A percentile compares a stretch with the other conserved stretches of the same genome.
Evolutionary conservation across 2,113 vertebrate species (phyloP).

Genomic region (Tringa solitaria): DNA sequence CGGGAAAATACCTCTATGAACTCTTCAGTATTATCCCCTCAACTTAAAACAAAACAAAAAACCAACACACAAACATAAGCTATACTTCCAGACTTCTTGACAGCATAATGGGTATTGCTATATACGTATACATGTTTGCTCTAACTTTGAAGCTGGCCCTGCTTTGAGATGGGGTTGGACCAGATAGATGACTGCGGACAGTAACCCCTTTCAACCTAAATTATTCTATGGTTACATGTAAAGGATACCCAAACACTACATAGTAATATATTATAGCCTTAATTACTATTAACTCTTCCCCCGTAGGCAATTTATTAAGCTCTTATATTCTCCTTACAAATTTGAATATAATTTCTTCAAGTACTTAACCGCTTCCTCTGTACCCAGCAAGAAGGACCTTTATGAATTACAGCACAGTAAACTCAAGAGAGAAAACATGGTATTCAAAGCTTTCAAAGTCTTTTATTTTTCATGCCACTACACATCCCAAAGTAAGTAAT

Average conservation of each 20-base stretch:
- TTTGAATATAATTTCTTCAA: neutral
- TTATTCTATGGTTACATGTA: neutral
- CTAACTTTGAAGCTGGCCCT: neutral
- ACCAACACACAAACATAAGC: neutral
- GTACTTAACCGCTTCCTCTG: neutral
- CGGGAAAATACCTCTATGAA: neutral
- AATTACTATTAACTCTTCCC: neutral
- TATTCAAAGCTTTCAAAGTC: neutral
- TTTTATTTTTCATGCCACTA: neutral
- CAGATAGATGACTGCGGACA: neutral
- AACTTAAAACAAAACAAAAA: neutral
- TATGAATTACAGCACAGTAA: neutral
- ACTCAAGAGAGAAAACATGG: neutral
- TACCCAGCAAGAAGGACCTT: neutral
- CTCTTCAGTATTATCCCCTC: neutral
- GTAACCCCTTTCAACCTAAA: neutral
- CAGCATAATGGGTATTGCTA: neutral
- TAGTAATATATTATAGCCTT: neutral
- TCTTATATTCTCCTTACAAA: neutral
- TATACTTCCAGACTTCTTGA: neutral
- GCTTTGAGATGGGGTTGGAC: neutral
- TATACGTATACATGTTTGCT: rapidly evolving
- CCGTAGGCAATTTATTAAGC: neutral
- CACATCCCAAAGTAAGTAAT: neutral
- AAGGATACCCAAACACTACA: neutral